phyloP scores from a whole-genome alignment of 2,113 vertebrate species.

The Saccopteryx leptura region DNA sequence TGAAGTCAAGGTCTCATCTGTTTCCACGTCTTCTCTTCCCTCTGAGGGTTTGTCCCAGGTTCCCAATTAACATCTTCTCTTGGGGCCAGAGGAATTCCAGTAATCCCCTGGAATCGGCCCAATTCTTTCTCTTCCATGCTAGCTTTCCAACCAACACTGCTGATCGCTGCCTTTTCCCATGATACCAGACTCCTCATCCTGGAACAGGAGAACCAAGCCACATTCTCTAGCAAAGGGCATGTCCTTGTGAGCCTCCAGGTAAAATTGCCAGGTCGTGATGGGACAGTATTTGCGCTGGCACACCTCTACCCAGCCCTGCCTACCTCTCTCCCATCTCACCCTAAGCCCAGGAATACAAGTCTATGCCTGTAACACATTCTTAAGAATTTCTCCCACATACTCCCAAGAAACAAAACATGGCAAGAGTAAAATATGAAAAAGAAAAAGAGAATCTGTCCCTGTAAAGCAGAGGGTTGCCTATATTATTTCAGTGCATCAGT shows the following conservation, averaged over 20 bases:
- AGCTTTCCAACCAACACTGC: background rate
- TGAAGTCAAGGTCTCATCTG: background rate
- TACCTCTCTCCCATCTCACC: conserved; percentile 34
- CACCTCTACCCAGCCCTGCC: conserved; percentile 61
- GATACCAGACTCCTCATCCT: background rate
- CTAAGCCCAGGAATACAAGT: conserved; percentile 64
- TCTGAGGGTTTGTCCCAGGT: background rate
- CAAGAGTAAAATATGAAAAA: conserved; percentile 3
- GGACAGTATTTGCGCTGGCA: conserved; percentile 65
- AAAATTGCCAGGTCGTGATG: conserved; percentile 25
- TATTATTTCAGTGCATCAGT: background rate
- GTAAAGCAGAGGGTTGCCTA: background rate
- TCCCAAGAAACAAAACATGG: conserved; percentile 37
- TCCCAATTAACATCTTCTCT: background rate
- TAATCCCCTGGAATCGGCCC: background rate
- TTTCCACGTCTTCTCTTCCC: background rate
- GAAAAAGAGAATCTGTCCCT: background rate
- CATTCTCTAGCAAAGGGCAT: conserved; percentile 42
- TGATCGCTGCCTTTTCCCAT: conserved; percentile 35
- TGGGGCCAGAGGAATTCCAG: background rate
- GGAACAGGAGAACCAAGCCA: background rate
- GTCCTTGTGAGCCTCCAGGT: conserved; percentile 40
- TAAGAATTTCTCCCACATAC: conserved; percentile 59
- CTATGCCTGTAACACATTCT: conserved; percentile 74
- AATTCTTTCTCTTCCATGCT: background rate